phyloP scores from a whole-genome alignment of 2,797 vertebrate genomes.

The Peromyscus attwateri region DNA sequence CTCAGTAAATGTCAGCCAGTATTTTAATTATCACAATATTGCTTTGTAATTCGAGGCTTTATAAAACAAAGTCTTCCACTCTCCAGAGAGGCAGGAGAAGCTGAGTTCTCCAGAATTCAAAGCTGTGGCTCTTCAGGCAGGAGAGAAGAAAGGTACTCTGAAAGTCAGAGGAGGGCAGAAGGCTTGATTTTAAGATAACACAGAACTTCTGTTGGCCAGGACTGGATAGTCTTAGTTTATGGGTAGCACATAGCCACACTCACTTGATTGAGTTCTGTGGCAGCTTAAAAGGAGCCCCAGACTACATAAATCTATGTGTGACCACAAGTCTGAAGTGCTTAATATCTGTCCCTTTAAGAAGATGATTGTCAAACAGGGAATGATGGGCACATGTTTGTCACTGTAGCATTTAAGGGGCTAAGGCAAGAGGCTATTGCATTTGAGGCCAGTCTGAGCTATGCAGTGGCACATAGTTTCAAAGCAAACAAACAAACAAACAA shows the following conservation, averaged over 20 bases:
- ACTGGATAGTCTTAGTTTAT: neutral
- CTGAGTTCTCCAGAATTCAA: neutral
- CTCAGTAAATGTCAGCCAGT: constrained; percentile 55
- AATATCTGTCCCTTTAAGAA: constrained; percentile 19
- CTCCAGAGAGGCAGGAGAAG: neutral
- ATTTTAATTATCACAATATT: constrained; percentile 63
- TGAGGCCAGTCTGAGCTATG: neutral
- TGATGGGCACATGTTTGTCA: neutral
- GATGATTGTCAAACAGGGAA: neutral
- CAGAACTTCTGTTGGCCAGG: neutral
- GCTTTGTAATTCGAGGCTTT: constrained; percentile 54
- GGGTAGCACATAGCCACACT: neutral
- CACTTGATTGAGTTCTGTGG: neutral
- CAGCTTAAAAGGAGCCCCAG: neutral
- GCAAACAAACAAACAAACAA: neutral
- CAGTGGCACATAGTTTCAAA: neutral
- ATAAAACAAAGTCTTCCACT: constrained; percentile 47
- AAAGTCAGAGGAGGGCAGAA: neutral
- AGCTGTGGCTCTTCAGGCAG: neutral
- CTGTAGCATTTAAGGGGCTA: neutral
- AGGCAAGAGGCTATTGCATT: neutral
- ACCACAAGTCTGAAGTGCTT: neutral
- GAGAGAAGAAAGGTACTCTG: neutral
- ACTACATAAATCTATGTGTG: neutral
- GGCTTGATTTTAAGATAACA: constrained; percentile 5